Percentiles rank a stretch among this genome's conserved stretches.
Conservation (phyloP, 2,888 invertebrate species). For the Toxonevra muliebris region DNA sequence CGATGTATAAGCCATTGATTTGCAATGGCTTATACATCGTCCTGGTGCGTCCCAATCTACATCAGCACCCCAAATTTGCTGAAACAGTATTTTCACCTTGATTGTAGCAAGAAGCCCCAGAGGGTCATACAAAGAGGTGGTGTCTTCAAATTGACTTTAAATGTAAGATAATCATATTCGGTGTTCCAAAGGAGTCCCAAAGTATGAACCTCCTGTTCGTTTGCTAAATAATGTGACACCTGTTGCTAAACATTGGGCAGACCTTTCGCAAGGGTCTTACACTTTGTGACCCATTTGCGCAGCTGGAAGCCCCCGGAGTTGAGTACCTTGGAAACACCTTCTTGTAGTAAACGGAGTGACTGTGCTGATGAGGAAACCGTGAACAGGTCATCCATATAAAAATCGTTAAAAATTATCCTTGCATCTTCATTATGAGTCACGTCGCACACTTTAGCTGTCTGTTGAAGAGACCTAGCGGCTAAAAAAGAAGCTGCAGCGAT, state of each 20-base stretch:
- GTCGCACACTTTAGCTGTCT: background rate
- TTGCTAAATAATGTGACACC: too few species aligned
- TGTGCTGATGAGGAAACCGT: background rate
- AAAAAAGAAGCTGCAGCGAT: background rate
- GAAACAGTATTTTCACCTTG: background rate
- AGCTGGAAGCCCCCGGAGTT: background rate
- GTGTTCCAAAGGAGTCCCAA: too few species aligned
- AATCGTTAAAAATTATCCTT: conserved; percentile 2
- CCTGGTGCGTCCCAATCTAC: background rate
- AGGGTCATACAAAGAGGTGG: too few species aligned
- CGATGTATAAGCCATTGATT: background rate
- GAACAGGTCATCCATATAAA: conserved; percentile 21
- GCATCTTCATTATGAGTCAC: background rate
- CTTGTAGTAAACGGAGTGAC: background rate
- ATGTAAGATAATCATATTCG: too few species aligned
- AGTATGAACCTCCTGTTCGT: too few species aligned
- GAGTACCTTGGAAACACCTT: background rate
- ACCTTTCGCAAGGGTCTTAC: too few species aligned
- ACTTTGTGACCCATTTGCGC: background rate
- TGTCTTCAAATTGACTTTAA: too few species aligned
- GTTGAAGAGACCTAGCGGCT: conserved; percentile 7
- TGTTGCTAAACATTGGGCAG: too few species aligned
- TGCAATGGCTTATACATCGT: background rate
- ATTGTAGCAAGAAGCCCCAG: background rate
- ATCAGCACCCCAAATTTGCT: background rate